Evolutionary conservation across 2,888 invertebrate genomes (phyloP).

Genomic region (Timandra comae): DNA sequence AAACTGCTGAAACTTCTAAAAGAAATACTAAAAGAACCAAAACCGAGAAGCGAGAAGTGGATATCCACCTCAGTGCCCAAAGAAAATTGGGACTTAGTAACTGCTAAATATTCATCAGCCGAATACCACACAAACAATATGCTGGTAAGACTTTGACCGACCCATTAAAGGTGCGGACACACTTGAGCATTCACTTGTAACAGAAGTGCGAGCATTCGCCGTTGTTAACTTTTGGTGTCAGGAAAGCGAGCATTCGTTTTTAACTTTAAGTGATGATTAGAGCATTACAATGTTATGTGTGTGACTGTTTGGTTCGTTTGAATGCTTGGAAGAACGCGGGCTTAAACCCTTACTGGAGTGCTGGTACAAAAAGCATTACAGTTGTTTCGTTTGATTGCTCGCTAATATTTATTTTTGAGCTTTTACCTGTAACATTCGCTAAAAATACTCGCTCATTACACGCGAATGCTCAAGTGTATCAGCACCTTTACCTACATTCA

Average conservation of each 20-base stretch:
- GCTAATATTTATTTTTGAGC: too few relatives aligned
- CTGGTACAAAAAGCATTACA: neutral
- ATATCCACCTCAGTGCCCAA: slow-evolving; percentile 86
- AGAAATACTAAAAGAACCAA: slow-evolving; percentile 78
- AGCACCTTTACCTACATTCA: neutral
- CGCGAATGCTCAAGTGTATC: neutral
- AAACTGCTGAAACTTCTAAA: slow-evolving; percentile 75
- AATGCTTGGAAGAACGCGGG: too few relatives aligned
- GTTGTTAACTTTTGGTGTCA: neutral
- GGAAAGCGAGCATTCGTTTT: neutral
- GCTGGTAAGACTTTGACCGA: slow-evolving; percentile 56
- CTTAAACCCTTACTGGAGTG: neutral
- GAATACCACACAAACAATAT: slow-evolving; percentile 91
- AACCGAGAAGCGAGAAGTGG: slow-evolving; percentile 84
- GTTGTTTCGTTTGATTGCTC: neutral
- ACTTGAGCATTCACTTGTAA: neutral
- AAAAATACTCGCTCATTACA: too few relatives aligned
- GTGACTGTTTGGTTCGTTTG: neutral
- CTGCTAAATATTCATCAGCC: slow-evolving; percentile 81
- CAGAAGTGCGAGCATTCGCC: neutral
- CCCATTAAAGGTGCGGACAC: neutral
- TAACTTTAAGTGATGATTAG: neutral
- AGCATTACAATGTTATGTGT: neutral
- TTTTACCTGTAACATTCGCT: too few relatives aligned
- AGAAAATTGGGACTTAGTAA: slow-evolving; percentile 78